Conservation (phyloP, 2,113 vertebrate species). For the Excalfactoria chinensis region DNA sequence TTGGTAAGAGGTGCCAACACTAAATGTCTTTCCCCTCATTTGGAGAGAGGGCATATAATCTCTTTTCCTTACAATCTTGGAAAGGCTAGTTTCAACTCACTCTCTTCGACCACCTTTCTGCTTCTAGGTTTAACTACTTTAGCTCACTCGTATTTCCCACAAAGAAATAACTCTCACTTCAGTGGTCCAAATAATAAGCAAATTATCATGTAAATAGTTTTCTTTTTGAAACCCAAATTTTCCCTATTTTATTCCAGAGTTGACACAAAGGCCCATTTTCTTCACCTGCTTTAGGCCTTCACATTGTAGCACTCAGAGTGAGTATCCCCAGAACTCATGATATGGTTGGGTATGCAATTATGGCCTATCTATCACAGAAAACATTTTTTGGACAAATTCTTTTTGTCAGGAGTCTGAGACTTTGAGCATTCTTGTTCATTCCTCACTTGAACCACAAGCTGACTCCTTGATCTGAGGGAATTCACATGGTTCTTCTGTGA, state of each 20-base stretch:
- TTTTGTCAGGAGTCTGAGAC: background rate
- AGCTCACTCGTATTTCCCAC: background rate
- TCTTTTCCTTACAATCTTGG: background rate
- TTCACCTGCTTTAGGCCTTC: background rate
- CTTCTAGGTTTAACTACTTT: background rate
- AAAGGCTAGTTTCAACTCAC: background rate
- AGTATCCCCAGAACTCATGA: background rate
- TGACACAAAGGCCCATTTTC: background rate
- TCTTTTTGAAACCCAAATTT: background rate
- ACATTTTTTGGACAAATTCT: background rate
- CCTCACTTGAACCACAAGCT: background rate
- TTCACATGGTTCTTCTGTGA: constrained; percentile 1
- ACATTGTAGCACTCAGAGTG: background rate
- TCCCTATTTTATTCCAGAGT: background rate
- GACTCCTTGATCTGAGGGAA: background rate
- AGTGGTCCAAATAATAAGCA: background rate
- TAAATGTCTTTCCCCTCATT: background rate
- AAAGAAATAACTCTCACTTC: background rate
- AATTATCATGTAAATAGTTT: background rate
- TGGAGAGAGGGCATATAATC: background rate
- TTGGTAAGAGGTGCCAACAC: background rate
- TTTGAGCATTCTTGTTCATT: background rate
- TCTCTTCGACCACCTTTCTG: background rate
- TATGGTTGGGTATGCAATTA: background rate
- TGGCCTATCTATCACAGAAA: background rate